These are phyloP conservation scores for Hyposmocoma kahamanoa DNA, from an alignment of 1,140 invertebrate genomes.

Conservation along the genomic window DNA sequence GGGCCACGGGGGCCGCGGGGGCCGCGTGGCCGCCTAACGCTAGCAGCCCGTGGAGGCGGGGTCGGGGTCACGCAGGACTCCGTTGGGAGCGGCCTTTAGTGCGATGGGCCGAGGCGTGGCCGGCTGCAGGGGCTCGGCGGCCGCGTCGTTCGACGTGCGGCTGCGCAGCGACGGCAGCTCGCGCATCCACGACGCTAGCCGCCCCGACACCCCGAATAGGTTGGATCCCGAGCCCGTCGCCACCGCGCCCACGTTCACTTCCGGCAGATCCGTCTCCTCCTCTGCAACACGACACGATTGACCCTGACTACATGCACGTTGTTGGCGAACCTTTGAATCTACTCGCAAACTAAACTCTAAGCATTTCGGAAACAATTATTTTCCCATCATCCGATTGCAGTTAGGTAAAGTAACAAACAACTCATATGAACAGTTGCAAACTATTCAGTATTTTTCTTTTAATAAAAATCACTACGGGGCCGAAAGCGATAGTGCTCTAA, in stretches of 20 bases:
- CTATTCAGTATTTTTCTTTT: too few species aligned
- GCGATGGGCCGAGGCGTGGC: slow-evolving; percentile 1
- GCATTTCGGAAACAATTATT: too few species aligned
- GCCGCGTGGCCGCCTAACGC: slow-evolving; percentile 13
- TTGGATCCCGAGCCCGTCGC: slow-evolving; percentile 60
- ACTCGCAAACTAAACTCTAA: too few species aligned
- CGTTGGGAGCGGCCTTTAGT: slow-evolving; percentile 10
- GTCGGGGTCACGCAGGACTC: slow-evolving; percentile 18
- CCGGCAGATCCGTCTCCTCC: slow-evolving; percentile 46
- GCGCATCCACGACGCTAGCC: slow-evolving; percentile 63
- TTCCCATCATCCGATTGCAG: too few species aligned
- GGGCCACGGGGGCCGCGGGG: slow-evolving; percentile 1
- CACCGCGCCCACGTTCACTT: slow-evolving; percentile 62
- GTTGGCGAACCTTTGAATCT: too few species aligned
- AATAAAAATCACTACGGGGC: too few species aligned
- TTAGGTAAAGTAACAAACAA: too few species aligned
- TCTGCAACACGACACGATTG: too few species aligned
- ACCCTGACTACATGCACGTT: too few species aligned
- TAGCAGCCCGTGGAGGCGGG: slow-evolving; percentile 22
- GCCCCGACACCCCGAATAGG: slow-evolving; percentile 64
- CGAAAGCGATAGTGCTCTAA: too few species aligned
- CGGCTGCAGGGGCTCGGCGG: slow-evolving; percentile 60
- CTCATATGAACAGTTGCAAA: too few species aligned
- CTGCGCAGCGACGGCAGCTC: slow-evolving; percentile 58
- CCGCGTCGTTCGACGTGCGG: slow-evolving; percentile 47